These are phyloP conservation scores for Hipparchia semele DNA, from an alignment of 2,888 invertebrate species.

Conservation along the genomic window DNA sequence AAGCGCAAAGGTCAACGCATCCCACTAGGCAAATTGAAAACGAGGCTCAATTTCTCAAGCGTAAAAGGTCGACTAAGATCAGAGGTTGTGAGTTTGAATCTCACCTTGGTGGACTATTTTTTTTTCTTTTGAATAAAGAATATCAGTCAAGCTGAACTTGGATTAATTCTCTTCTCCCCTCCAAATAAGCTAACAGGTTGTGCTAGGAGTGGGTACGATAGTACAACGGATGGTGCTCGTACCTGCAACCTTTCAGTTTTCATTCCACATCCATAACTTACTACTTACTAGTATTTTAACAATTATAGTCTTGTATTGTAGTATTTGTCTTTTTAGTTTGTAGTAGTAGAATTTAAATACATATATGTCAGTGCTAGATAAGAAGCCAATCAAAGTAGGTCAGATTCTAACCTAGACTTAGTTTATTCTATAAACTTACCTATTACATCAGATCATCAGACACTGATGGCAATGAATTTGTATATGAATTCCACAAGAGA, in stretches of 20 bases:
- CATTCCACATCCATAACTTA: too few species aligned
- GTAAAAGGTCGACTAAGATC: constrained; percentile 14
- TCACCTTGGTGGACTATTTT: constrained; percentile 11
- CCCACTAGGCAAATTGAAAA: too few species aligned
- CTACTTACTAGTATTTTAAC: too few species aligned
- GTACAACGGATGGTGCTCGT: too few species aligned
- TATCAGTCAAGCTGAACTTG: too few species aligned
- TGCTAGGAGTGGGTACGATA: too few species aligned
- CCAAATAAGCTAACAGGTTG: too few species aligned
- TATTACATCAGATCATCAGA: too few species aligned
- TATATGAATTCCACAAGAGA: background rate
- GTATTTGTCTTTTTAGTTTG: background rate
- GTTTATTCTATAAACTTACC: background rate
- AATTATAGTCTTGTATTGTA: too few species aligned
- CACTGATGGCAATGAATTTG: background rate
- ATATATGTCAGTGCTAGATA: constrained; percentile 10
- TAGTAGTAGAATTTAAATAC: background rate
- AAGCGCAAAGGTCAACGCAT: too few species aligned
- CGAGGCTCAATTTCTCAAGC: constrained; percentile 6
- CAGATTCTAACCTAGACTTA: constrained; percentile 29
- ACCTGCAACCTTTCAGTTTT: too few species aligned
- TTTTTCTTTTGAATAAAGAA: background rate
- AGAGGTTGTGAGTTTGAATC: constrained; percentile 2
- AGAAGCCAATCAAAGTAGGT: constrained; percentile 32
- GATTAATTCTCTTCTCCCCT: too few species aligned